Conservation (phyloP, 1,140 invertebrate species). For the Zaprionus kolodkinae region DNA sequence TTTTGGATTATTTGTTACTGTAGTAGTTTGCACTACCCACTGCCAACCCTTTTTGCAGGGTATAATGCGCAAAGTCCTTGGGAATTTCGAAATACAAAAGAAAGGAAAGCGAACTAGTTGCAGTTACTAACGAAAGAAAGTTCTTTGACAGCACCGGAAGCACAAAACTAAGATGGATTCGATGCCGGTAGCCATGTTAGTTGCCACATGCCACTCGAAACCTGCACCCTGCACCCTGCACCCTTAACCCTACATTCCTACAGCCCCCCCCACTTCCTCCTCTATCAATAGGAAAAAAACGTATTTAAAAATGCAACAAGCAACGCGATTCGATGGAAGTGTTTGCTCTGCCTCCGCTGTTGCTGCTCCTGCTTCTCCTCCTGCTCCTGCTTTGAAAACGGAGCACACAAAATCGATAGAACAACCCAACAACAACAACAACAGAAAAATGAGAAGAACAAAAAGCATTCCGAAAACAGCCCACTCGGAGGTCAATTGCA, state of each 20-base stretch:
- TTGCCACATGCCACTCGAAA: background rate
- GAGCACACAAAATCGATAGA: conserved; percentile 61
- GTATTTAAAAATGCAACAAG: conserved; percentile 80
- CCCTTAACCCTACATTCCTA: background rate
- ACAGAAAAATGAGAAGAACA: conserved; percentile 16
- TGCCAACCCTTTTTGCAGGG: background rate
- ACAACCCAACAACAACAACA: conserved; percentile 22
- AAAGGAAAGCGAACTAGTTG: conserved; percentile 1
- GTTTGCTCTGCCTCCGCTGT: conserved; percentile 17
- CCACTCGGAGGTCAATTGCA: conserved; percentile 21
- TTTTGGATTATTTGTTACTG: too few species aligned
- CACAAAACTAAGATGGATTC: conserved; percentile 39
- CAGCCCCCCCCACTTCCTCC: background rate
- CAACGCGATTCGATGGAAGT: conserved; percentile 44
- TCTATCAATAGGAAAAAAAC: conserved; percentile 7
- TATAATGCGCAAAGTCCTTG: background rate
- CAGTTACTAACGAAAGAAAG: conserved; percentile 21
- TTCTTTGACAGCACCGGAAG: conserved; percentile 42
- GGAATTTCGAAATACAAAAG: conserved; percentile 5
- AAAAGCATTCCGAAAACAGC: conserved; percentile 36
- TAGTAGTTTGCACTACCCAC: background rate
- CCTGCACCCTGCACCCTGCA: background rate
- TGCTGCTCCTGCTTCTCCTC: background rate
- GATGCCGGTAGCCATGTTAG: background rate
- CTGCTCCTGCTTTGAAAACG: conserved; percentile 33